phyloP scores from a whole-genome alignment of 2,113 vertebrate species.

The Sialia sialis region DNA sequence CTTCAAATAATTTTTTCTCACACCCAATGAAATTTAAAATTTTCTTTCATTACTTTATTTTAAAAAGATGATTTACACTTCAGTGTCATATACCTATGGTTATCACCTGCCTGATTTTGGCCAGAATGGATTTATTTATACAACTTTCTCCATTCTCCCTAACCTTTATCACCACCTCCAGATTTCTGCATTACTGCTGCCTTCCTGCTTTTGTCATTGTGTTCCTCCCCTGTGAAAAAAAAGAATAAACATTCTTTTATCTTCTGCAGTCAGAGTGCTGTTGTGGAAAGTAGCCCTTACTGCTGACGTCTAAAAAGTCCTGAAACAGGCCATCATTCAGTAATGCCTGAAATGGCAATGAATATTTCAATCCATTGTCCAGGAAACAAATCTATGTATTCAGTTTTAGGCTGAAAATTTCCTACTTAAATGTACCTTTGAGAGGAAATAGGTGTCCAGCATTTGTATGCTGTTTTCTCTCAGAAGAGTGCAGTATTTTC shows the following conservation, averaged over 20 bases:
- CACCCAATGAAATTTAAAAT: not conserved
- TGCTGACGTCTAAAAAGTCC: conserved; percentile 7
- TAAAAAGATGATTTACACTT: not conserved
- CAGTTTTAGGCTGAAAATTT: not conserved
- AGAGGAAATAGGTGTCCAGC: not conserved
- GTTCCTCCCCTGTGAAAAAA: conserved; percentile 21
- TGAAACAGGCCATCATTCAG: not conserved
- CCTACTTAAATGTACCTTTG: not conserved
- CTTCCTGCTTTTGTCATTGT: conserved; percentile 57
- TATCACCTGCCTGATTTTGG: not conserved
- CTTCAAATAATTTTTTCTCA: not conserved
- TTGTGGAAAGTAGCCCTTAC: conserved; percentile 32
- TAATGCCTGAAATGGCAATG: not conserved
- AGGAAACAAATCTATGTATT: not conserved
- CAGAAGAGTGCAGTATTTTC: not conserved
- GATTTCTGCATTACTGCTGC: conserved; percentile 16
- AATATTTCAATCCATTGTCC: not conserved
- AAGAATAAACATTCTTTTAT: conserved; percentile 39
- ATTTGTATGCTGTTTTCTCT: not conserved
- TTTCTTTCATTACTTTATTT: not conserved
- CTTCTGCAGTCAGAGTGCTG: conserved; percentile 7
- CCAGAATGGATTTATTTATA: not conserved
- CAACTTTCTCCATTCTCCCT: not conserved
- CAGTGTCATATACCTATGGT: not conserved
- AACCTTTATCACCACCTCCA: conserved; percentile 19